Base-by-base conservation (phyloP, 2,113 vertebrate species). In the Coregonus clupeaformis region DNA sequence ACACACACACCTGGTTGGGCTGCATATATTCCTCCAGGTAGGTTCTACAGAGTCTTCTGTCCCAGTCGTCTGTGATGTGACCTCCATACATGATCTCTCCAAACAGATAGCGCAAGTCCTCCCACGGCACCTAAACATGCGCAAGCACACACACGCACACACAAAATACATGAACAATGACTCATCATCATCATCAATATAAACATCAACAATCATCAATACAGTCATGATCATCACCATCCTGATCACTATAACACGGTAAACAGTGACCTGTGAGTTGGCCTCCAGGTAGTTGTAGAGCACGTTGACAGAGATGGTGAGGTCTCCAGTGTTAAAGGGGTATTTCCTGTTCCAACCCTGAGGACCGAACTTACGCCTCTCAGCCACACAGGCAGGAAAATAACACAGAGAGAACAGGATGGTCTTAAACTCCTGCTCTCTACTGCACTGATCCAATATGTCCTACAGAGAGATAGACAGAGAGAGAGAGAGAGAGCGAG, bases 21-120 rank as follows among this genome's bases (percentile, higher is more conserved):
- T 95, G 94, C 93, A 96, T 94, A 86, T 93, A 94, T 77, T 95
- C 94, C 71, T 95, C 94, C 71, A 96, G 88, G 82, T 95, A 94
- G 1, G 92, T 94, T 52, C 90, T 90, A 79, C 94, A 95, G 24
- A 96, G 91, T 59, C 93, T 87, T 74, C 94, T 89, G 86, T 94
- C 94, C 93, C 93, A 95, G 89, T 95, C 91, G 36, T 95, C 93
- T 6, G 94, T 95, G 84, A 95, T 94, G 88, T 95, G 94, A 78
- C 94, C 93, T 60, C 93, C 93, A n/a, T 93, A 94, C 94, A 94
- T 95, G 73, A 95, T 94, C 84, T 95, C 94, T 4, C 93, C 94
- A 89, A 95, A 95, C 66, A 95, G 89, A 82, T 94, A 95, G 20
- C 90, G 89, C 57, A 95, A 90, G 77, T 95, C 94, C 84, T 95